Evolutionary conservation across 2,797 vertebrate genomes (phyloP), one percentile per base, ranked within the genome.

Genomic region (Coranthus polyacanthus): DNA sequence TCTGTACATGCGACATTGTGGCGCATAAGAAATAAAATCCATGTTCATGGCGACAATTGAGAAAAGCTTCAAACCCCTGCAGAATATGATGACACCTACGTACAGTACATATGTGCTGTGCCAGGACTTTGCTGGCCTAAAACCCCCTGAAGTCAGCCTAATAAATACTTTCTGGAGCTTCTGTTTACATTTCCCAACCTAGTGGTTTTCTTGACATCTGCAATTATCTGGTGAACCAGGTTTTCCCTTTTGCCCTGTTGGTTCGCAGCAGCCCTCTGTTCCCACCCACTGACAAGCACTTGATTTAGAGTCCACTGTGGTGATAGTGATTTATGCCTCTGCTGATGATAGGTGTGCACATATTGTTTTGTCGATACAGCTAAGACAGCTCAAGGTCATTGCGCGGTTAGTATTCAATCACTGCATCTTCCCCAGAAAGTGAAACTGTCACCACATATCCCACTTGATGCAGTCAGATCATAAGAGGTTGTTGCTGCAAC

Each of bases 331-430:
- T 89, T 84, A 90, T 85, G 81, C 83, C 86, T 82, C 41, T 13
- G 53, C 82, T 88, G 86, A 90, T 89, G 87, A 92, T 89, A 88
- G 85, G 87, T 88, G 90, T 88, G 85, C 82, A 78, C 86, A 91
- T 87, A 91, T 88, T 88, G 88, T 92, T 91, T 84, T 67, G 88
- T 91, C 86, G 67, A 91, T 91, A 90, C 34, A 2, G 62, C 73
- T 53, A 54, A 81, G 85, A 88, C 86, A 71, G 78, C 85, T 86
- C 89, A 91, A 93, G 89, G 90, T 92, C 86, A 75, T 29, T 0
- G 52, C 38, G 36, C 64, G 63, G 85, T 89, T 84, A 82, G 83
- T 49, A 75, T 88, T 87, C 86, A 81, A 87, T 85, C 81, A 83
- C 75, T 0, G 56, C 57, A 21, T 84, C 87, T 82, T 72, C 78